Percentiles rank a stretch among this genome's conserved stretches.
phyloP scores from a whole-genome alignment of 2,797 vertebrate species.

The Chromis chromis region DNA sequence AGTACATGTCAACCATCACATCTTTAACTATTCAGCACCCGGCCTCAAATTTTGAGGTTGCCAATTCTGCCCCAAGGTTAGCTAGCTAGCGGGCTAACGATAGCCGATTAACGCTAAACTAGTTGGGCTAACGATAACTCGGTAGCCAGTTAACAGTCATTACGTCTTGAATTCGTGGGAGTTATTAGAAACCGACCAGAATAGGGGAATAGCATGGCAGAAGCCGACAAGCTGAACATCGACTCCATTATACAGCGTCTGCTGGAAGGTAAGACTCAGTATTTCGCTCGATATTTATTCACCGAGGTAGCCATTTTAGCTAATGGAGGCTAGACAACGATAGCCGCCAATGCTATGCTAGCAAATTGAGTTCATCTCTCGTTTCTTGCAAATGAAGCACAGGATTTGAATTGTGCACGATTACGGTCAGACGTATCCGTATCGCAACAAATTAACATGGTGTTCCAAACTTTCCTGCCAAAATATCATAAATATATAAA shows the following conservation, averaged over 20 bases:
- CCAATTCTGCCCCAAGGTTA: slow-evolving; percentile 77
- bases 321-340: slow-evolving; percentile 58
- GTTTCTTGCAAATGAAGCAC: slow-evolving; percentile 2
- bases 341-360: slow-evolving; percentile 35
- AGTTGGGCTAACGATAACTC: slow-evolving; percentile 69
- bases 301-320: slow-evolving; percentile 76
- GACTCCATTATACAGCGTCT: slow-evolving; percentile 89
- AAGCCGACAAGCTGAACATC: slow-evolving; percentile 88
- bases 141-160: slow-evolving; percentile 37
- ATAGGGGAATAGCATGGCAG: slow-evolving; percentile 82
- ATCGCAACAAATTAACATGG: background rate
- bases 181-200: slow-evolving; percentile 37
- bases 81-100: slow-evolving; percentile 77
- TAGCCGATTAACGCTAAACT: slow-evolving; percentile 80
- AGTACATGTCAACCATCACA: slow-evolving; percentile 57
- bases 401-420: background rate
- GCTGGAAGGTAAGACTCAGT: slow-evolving; percentile 84
- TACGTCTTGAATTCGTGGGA: slow-evolving; percentile 14
- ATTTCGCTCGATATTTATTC: slow-evolving; percentile 60
- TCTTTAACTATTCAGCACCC: slow-evolving; percentile 26
- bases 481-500: no score
- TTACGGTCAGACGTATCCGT: background rate
- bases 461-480: no score
- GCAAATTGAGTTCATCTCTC: slow-evolving; percentile 22
- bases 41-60: slow-evolving; percentile 74